Evolutionary conservation across 2,113 vertebrate genomes (phyloP).

Genomic region (Hemichromis elongatus): DNA sequence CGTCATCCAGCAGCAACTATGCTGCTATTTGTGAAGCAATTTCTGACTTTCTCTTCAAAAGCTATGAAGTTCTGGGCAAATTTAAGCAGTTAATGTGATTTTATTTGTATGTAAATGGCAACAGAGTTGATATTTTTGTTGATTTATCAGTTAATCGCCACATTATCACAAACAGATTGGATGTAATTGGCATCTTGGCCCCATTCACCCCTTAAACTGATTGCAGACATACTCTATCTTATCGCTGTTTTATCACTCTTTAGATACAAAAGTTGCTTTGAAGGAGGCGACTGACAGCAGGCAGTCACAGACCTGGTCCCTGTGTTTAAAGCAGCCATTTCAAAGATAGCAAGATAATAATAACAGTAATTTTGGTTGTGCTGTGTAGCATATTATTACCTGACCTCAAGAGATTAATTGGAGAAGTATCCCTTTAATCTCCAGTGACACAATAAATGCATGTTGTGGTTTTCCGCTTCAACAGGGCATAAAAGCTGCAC

Average conservation of each 20-base stretch:
- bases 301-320: not conserved
- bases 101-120: not conserved
- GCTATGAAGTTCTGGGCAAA: not conserved
- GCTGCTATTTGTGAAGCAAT: not conserved
- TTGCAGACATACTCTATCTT: not conserved
- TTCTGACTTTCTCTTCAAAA: not conserved
- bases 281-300: not conserved
- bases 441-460: not conserved
- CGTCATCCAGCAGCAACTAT: not conserved
- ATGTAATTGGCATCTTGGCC: not conserved
- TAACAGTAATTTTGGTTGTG: not conserved
- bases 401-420: not conserved
- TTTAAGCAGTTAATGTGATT: not conserved
- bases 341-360: not conserved
- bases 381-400: not conserved
- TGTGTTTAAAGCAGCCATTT: not conserved
- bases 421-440: not conserved
- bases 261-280: not conserved
- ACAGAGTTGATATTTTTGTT: not conserved
- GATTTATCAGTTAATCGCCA: not conserved
- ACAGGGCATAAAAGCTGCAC: not conserved
- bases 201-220: not conserved
- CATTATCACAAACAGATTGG: not conserved
- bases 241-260: not conserved
- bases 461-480: not conserved